Base-by-base conservation (phyloP, 2,113 vertebrate genomes). In the Tetraodon nigroviridis region DNA sequence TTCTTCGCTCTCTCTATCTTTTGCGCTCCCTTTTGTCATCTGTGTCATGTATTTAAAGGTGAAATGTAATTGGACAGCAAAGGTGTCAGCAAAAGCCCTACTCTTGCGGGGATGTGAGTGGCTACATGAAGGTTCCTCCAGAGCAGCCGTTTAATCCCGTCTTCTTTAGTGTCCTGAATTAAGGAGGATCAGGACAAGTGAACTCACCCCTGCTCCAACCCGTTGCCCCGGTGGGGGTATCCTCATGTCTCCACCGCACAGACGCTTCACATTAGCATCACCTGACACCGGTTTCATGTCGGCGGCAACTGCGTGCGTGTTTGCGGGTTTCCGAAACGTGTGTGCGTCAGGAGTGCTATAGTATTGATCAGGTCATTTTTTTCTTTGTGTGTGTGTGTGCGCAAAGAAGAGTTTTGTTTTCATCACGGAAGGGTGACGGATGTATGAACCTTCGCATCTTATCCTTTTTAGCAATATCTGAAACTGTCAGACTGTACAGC, bases 351-450 rank as follows among this genome's bases (percentile, higher is more conserved):
- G 90, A 91, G 90, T 93, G 93, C 93, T 91, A 73, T 20, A 87
- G 90, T 95, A 97, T 96, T 91, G 96, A 98, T 97, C 93, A 93
- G 92, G 92, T 98, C 94, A 95, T 95, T 94, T 96, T 96, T 95
- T 96, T 92, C 90, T 51, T 54, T 49, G 46, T 58, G 27, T 8
- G 29, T 19, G 15, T 17, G 42, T 19, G 53, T 46, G 55, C 20
- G n/a, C 0, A 13, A 7, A 48, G 4, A 47, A 14, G n/a, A 55
- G 49, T 47, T 78, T 61, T 27, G 24, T 27, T 68, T 41, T 40
- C 16, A 58, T 63, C 27, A 15, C 54, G 44, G 58, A 58, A 58
- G 58, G 40, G 37, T 49, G 57, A 57, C 18, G 37, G 46, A 17
- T 20, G 22, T 6, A 0, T 16, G 14, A 52, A 24, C 57, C 51